A percentile compares a stretch with the other conserved stretches of the same genome.
These are phyloP conservation scores for Pipistrellus pygmaeus DNA, from an alignment of 2,797 vertebrate species.

Conservation along the genomic window DNA sequence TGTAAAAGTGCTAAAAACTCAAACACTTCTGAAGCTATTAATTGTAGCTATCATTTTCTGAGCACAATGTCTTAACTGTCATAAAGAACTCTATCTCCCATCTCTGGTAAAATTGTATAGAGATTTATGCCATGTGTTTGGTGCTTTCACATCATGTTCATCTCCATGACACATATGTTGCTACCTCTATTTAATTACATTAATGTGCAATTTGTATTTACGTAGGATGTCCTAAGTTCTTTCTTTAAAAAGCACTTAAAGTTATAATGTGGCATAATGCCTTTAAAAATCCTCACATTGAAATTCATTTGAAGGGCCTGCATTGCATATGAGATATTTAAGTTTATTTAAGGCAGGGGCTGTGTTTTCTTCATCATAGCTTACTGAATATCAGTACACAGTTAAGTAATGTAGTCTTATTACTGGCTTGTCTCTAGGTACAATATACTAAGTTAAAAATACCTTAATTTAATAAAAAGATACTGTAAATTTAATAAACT, in stretches of 20 bases:
- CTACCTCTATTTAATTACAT: neutral
- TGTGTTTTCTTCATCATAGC: neutral
- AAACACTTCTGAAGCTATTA: neutral
- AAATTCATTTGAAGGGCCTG: neutral
- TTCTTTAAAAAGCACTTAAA: neutral
- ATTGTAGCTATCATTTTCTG: slow-evolving; percentile 12
- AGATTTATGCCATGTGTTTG: neutral
- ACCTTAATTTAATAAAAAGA: neutral
- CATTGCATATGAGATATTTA: neutral
- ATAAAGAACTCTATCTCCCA: neutral
- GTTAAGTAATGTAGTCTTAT: neutral
- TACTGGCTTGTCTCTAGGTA: neutral
- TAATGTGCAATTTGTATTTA: neutral
- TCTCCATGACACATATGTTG: neutral
- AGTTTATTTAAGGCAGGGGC: neutral
- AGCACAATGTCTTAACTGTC: neutral
- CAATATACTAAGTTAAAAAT: neutral
- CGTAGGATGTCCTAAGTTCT: neutral
- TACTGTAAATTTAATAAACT: neutral
- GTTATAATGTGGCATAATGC: neutral
- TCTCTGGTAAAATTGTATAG: neutral
- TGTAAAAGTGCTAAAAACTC: neutral
- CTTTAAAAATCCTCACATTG: neutral
- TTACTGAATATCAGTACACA: neutral
- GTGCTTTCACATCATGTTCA: neutral